Evolutionary conservation across 1,140 invertebrate species (phyloP), one percentile per base, ranked within the genome.

Genomic region (Drosophila nebulosa): DNA sequence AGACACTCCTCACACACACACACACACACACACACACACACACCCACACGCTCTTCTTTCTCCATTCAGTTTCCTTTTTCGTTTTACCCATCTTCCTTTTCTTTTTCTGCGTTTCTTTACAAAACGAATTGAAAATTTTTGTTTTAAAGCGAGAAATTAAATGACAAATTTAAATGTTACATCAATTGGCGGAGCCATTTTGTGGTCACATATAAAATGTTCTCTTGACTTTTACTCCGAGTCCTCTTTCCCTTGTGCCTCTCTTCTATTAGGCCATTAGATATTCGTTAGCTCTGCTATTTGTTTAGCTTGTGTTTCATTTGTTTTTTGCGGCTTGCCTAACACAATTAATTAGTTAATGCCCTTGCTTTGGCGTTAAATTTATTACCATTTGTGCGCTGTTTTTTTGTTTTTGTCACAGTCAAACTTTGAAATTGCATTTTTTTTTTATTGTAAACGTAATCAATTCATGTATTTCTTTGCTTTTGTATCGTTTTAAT

Each of bases 271-370:
- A n/a, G 30, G 61, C 26, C 52, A 50, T 24, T 39, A 70, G 35
- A n/a, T 35, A 35, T 77, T 73, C 27, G 26, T 21, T 26, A 56
- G 51, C 60, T 56, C 42, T 56, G 62, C 30, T 36, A 42, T 42
- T 46, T 18, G 30, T 69, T 51, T 22, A 51, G 59, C 65, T 57
- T 24, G 18, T 35, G 16, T 39, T 18, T 50, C 18, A 24, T 56
- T 42, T 53, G 24, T 61, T 64, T 73, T 73, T 74, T 84, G 80
- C 80, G 80, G 80, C 69, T 68, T 66, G 69, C 81, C 80, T 84
- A 79, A 79, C 74, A 86, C 81, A 85, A 86, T 85, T 85, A 86
- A 85, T 86, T 85, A 85, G 81, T 86, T 85, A 86, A 80, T 85
- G 81, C 75, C 64, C 81, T 78, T 67, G 80, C 74, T 81, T 67